Conservation (phyloP, 2,113 vertebrate species). For the Solea solea region DNA sequence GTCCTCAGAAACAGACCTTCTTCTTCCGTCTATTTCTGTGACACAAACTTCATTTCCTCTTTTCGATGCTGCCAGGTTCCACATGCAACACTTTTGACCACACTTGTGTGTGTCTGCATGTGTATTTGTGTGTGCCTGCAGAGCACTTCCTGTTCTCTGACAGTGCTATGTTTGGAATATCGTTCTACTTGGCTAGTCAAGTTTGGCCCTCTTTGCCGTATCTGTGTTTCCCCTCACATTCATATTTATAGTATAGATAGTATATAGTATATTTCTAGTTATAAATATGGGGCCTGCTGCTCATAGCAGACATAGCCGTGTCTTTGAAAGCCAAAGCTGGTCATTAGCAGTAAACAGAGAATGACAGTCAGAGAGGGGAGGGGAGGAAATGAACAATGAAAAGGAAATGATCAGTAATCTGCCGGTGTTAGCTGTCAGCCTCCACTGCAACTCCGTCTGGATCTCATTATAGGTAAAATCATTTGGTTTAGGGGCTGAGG, state of each 20-base stretch:
- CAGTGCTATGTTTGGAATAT: conserved; percentile 59
- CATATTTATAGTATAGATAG: conserved; percentile 31
- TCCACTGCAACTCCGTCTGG: conserved; percentile 51
- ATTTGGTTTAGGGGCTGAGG: conserved; percentile 28
- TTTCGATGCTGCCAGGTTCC: conserved; percentile 39
- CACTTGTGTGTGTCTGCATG: conserved; percentile 15
- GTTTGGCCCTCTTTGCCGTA: conserved; percentile 21
- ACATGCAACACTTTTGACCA: conserved; percentile 13
- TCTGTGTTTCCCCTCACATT: conserved; percentile 46
- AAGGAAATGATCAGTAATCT: conserved; percentile 69
- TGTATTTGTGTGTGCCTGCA: conserved; percentile 37
- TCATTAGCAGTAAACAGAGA: conserved; percentile 41
- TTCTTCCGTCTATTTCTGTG: conserved; percentile 44
- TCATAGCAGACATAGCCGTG: background rate
- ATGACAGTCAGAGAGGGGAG: conserved; percentile 14
- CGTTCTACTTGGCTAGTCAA: conserved; percentile 25
- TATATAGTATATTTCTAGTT: background rate
- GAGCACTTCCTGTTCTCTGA: conserved; percentile 69
- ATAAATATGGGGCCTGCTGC: background rate
- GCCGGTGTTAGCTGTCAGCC: conserved; percentile 45
- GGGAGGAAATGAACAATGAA: conserved; percentile 65
- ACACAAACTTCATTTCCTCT: conserved; percentile 61
- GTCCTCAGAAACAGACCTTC: conserved; percentile 3
- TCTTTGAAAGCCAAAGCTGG: conserved; percentile 19
- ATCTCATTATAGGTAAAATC: conserved; percentile 67